Conservation (phyloP, 2,888 invertebrate species). For the Nasonovia ribisnigri region DNA sequence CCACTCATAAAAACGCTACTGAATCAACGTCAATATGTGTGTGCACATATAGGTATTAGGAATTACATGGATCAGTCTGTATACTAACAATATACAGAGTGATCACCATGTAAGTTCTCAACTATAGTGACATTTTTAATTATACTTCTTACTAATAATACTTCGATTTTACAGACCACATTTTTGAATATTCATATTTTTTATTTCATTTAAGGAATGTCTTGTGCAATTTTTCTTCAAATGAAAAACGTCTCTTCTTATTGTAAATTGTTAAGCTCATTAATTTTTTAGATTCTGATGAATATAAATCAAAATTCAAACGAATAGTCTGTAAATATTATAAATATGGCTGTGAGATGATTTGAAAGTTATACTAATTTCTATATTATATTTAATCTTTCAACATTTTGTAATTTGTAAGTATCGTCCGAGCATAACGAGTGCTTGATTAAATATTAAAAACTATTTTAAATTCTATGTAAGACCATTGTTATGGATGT, state of each 20-base stretch:
- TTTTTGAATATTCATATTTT: not conserved
- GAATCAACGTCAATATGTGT: not conserved
- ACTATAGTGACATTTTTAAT: not conserved
- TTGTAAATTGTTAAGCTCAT: not conserved
- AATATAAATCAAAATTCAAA: not conserved
- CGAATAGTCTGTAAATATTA: not conserved
- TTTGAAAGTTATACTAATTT: not conserved
- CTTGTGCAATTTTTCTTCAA: not conserved
- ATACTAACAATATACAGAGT: not conserved
- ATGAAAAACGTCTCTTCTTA: not conserved
- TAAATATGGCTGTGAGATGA: not conserved
- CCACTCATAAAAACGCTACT: not conserved
- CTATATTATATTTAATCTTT: too few relatives aligned
- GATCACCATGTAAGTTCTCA: not conserved
- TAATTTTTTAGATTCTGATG: not conserved
- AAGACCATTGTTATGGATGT: not conserved
- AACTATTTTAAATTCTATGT: not conserved
- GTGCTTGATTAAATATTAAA: not conserved
- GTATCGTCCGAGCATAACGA: not conserved
- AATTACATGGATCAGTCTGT: not conserved
- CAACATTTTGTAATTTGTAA: not conserved
- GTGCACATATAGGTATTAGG: not conserved
- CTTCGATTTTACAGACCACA: not conserved
- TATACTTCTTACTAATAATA: too few relatives aligned
- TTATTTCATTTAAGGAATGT: not conserved